Evolutionary conservation across 2,113 vertebrate species (phyloP), one percentile per base, ranked within the genome.

Genomic region (Rallus limicola): DNA sequence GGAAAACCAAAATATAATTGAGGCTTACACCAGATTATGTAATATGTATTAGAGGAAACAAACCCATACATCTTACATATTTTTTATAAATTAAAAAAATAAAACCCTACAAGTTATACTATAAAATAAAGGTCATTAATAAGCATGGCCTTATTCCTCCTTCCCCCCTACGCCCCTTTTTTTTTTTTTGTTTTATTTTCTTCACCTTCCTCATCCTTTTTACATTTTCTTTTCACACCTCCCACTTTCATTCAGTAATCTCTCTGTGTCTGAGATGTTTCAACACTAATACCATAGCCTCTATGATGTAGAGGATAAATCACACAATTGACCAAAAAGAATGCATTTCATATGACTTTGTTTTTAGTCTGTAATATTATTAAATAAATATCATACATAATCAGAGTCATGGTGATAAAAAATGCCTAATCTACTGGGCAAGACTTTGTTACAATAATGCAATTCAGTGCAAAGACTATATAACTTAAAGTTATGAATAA

Each of bases 141-240:
- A 25, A 59, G 2, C 7, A 55, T 11, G 77, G 5, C 2, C 5
- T 60, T 68, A 25, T 68, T 71, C 55, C 16, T 64, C 19, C 46
- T 6, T 15, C 9, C 3, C 10, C 6, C 3, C 1, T 0, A 36
- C 36, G 7, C 36, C 36, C 36, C 36, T 36, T 36, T 36, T 36
- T 1, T 7, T 50, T 12, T 52, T 52, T 52, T 52, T 4, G 9
- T 13, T 55, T 65, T 38, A 40, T 42, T 17, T 2, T 9, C 7
- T 59, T 69, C 8, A n/a, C 6, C 11, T 48, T 55, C 9, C 5
- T 56, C 3, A 33, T 52, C 9, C 3, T 52, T 33, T 25, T 46
- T 21, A 9, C 48, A 42, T 16, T 16, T 24, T 50, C 7, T 65
- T 68, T 82, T 5, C 4, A 6, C 7, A 63, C 9, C 15, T 70